Evolutionary conservation across 1,140 invertebrate genomes (phyloP), one percentile per base, ranked within the genome.

Genomic region (Ips typographus): DNA sequence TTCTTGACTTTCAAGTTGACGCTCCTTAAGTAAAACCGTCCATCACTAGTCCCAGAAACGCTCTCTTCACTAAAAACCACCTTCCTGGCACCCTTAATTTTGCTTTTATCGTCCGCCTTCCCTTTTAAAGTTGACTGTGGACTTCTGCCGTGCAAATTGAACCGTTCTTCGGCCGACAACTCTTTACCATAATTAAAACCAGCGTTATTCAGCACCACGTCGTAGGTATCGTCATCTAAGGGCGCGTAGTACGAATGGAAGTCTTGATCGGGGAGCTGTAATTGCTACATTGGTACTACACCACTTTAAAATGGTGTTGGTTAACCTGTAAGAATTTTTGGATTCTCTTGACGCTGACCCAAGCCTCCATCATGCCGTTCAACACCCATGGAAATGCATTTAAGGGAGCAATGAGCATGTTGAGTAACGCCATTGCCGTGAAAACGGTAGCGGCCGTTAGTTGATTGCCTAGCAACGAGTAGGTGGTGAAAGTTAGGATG

Each of bases 341-440:
- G 65, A 97, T 87, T 75, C 94, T 84, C 79, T 91, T 91, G 2
- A 95, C 77, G 0, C 94, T 96, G 0, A 96, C 91, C 90, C 90
- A 96, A 0, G 95, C 93, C 83, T 98, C 96, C 22, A 96, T 91
- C 1, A 99, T 81, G 0, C 96, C 97, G 84, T 98, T 99, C 1
- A 99, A 81, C 2, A 99, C 96, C 97, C 97, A 99, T 1, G 98
- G 98, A 81, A 99, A 97, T 1, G 95, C 92, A 84, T 99, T 99
- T 51, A 99, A 82, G 1, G 98, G 98, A 49, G 88, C 88, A 71
- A 99, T 98, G 39, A 99, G 83, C 92, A 99, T 98, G 77, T 97
- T 95, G 43, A 99, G 89, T 56, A 99, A 81, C 0, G 98, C 94
- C 68, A 99, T 89, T 74, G 90, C 93, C 2, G 97, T 98, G 77